These are phyloP conservation scores for Montipora capricornis DNA, from an alignment of 64 coral and sea anemone species.

Conservation along the genomic window DNA sequence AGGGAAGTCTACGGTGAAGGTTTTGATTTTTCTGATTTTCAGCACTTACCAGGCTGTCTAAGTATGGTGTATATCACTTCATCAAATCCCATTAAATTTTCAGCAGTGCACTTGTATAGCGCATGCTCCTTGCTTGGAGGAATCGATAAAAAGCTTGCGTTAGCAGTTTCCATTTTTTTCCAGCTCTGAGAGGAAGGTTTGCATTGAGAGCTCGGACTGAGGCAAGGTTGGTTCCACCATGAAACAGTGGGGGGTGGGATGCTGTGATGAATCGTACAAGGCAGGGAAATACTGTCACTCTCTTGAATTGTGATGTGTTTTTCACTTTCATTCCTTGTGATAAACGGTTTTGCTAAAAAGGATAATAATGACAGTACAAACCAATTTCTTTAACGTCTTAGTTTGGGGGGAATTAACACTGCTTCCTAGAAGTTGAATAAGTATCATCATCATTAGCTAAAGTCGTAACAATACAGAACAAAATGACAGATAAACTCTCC, in stretches of 20 bases:
- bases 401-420: no score
- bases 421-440: no score
- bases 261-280: conserved; percentile 1
- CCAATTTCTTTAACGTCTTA: no score
- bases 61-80: conserved; percentile 11
- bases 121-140: conserved; percentile 21
- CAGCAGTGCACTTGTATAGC: conserved; percentile 59
- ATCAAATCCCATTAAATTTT: conserved; percentile 30
- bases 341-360: conserved; percentile 33
- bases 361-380: background rate
- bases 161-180: conserved; percentile 10
- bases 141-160: conserved; percentile 2
- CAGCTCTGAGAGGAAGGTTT: background rate
- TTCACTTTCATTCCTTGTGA: background rate
- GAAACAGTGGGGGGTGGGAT: conserved; percentile 20
- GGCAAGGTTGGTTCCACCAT: conserved; percentile 29
- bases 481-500: no score
- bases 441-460: no score
- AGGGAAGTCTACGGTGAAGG: no score
- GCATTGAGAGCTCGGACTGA: background rate
- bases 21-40: background rate
- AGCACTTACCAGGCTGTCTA: conserved; percentile 24
- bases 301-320: conserved; percentile 6
- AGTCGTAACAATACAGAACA: no score
- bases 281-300: background rate